Percentiles rank a stretch among this genome's conserved stretches.
Evolutionary conservation across 2,888 invertebrate genomes (phyloP).

Genomic region (Scotopteryx bipunctaria): DNA sequence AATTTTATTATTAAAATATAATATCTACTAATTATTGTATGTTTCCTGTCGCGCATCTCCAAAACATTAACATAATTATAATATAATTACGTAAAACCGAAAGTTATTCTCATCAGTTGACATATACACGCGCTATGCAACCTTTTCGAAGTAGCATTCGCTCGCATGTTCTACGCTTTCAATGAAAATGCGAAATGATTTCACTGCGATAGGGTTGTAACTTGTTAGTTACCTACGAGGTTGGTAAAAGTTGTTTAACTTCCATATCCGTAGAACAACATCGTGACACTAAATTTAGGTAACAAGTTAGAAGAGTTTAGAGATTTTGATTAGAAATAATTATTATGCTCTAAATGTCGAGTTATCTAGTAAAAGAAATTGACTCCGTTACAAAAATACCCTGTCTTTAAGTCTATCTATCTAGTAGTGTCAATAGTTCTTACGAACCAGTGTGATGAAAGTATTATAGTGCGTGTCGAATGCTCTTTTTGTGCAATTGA

Average conservation of each 20-base stretch:
- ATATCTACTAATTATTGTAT: not conserved
- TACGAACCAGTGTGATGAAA: too few species aligned
- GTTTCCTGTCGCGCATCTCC: not conserved
- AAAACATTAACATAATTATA: conserved; percentile 1
- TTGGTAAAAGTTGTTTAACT: conserved; percentile 52
- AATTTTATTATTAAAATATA: too few species aligned
- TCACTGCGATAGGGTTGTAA: conserved; percentile 16
- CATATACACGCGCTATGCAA: conserved; percentile 2
- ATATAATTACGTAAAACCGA: conserved; percentile 13
- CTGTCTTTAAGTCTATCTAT: too few species aligned
- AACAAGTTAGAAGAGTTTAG: conserved; percentile 28
- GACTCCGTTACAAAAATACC: too few species aligned
- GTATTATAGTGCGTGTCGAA: too few species aligned
- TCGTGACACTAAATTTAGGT: conserved; percentile 41
- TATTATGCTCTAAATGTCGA: too few species aligned
- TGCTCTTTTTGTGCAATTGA: too few species aligned
- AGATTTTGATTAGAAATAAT: not conserved
- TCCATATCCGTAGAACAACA: conserved; percentile 40
- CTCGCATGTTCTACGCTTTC: not conserved
- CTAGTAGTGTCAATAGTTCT: too few species aligned
- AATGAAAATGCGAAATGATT: conserved; percentile 13
- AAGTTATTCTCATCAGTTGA: conserved; percentile 16
- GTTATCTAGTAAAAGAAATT: too few species aligned
- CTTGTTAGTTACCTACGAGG: conserved; percentile 27
- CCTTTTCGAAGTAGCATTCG: conserved; percentile 13